These are phyloP conservation scores for Microctonus brassicae DNA, from an alignment of 2,888 invertebrate genomes.

Conservation along the genomic window DNA sequence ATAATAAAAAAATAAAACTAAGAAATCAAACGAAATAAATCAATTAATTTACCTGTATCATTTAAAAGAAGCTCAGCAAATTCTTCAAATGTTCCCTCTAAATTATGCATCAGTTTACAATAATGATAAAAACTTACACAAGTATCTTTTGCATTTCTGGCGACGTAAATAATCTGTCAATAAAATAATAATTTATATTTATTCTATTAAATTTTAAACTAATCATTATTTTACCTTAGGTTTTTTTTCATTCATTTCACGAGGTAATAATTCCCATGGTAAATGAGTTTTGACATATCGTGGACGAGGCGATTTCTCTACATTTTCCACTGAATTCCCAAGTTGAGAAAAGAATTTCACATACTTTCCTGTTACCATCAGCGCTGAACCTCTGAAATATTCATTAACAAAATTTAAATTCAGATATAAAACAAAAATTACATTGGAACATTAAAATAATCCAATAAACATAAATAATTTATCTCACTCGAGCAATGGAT, in stretches of 20 bases:
- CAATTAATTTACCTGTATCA: slow-evolving; percentile 74
- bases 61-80: slow-evolving; percentile 82
- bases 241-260: slow-evolving; percentile 72
- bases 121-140: slow-evolving; percentile 91
- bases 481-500: slow-evolving; percentile 68
- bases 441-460: neutral
- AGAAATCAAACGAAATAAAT: neutral
- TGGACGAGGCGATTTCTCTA: slow-evolving; percentile 78
- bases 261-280: slow-evolving; percentile 80
- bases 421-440: neutral
- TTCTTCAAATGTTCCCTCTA: slow-evolving; percentile 77
- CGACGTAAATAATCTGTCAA: slow-evolving; percentile 84
- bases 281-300: slow-evolving; percentile 83
- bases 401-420: slow-evolving; percentile 16
- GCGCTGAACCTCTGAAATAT: slow-evolving; percentile 56
- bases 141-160: slow-evolving; percentile 91
- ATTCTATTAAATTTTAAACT: neutral
- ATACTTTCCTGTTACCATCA: slow-evolving; percentile 61
- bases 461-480: slow-evolving; percentile 7
- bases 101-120: slow-evolving; percentile 79
- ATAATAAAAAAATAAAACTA: slow-evolving; percentile 70
- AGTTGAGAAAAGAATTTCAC: slow-evolving; percentile 66
- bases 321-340: slow-evolving; percentile 81
- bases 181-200: neutral
- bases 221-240: slow-evolving; percentile 75